Conservation (phyloP, 2,113 vertebrate genomes). For the Tyrannus savana region DNA sequence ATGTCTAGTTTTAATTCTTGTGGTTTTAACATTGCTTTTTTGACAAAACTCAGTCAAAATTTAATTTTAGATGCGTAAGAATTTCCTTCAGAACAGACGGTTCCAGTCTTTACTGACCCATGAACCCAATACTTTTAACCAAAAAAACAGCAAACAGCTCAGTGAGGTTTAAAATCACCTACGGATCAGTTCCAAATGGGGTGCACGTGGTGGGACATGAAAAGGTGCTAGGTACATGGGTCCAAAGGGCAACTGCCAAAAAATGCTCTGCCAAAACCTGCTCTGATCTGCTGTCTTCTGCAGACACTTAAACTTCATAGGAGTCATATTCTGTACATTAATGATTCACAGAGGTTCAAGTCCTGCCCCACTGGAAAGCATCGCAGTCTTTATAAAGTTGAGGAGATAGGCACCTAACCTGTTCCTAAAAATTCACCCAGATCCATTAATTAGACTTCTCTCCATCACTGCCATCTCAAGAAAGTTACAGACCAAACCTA, state of each 20-base stretch:
- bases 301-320: not conserved
- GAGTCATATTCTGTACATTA: not conserved
- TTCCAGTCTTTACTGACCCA: not conserved
- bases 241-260: not conserved
- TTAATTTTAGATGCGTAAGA: not conserved
- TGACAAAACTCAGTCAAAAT: not conserved
- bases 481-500: not conserved
- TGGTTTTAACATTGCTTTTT: not conserved
- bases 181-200: rapidly evolving
- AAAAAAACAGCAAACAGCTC: not conserved
- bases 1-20: not conserved
- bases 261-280: not conserved
- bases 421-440: not conserved
- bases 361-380: not conserved
- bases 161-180: rapidly evolving
- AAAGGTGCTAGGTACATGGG: not conserved
- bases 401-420: not conserved
- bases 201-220: not conserved
- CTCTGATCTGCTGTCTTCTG: not conserved
- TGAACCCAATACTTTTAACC: not conserved
- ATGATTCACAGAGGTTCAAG: not conserved
- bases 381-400: not conserved
- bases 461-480: not conserved
- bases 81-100: not conserved
- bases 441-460: not conserved